Evolutionary conservation across 2,113 vertebrate species (phyloP), one percentile per base, ranked within the genome.

Genomic region (Hystrix cristata): DNA sequence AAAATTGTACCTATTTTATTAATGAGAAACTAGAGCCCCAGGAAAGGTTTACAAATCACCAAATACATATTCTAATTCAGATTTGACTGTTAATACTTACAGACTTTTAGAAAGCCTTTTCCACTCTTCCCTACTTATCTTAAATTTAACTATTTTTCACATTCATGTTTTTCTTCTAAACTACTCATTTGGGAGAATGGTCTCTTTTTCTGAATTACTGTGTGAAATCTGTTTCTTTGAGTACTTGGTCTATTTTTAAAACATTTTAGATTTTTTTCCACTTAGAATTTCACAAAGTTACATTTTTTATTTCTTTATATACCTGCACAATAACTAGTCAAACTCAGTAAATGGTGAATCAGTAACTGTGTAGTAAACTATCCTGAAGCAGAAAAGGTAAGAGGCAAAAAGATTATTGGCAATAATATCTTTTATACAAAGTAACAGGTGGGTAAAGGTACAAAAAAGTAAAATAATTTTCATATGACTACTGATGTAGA

Each of bases 351-450:
- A 31, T 85, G 27, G 48, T 25, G 16, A 57, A 64, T 90, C 64
- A 93, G 67, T 85, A 95, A 38, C 59, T 69, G 43, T 74, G 55
- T 34, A 31, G 60, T 25, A 72, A 80, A 34, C 76, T 38, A 8
- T 38, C n/a, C 34, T 43, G 55, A 87, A 76, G 67, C 34, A 90
- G 43, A 82, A 74, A 93, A 76, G 21, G 74, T 71, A 90, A 72
- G 21, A 90, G 51, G 38, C 51, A 93, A 82, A 93, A 87, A n/a
- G 25, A 92, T 34, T 71, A 92, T 3, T 79, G 31, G 89, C n/a
- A 72, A 82, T 78, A 87, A 76, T 48, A 48, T 11, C 29, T 74
- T 27, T 48, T 25, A 27, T 27, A 76, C 67, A 91, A 93, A 34
- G 14, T 76, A 69, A 93, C 53, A 76, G 3, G 51, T 90, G 14